These are phyloP conservation scores for Drosophila micromelanica DNA, from an alignment of 1,140 invertebrate species.

Conservation along the genomic window DNA sequence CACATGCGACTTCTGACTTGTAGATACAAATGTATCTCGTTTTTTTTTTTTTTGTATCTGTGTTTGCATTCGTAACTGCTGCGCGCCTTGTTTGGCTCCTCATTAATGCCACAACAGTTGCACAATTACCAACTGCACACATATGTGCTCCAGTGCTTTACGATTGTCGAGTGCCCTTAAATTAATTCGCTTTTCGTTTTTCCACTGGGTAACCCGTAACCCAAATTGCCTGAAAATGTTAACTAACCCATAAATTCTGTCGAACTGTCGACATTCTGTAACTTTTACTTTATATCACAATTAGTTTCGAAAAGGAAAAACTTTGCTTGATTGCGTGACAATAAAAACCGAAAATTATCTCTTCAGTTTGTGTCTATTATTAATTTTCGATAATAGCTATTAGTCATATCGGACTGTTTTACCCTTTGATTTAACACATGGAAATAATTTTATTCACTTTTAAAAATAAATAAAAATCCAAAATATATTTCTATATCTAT, in stretches of 20 bases:
- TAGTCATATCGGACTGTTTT: too few relatives aligned
- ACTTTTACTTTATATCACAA: slow-evolving; percentile 9
- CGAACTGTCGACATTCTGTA: slow-evolving; percentile 13
- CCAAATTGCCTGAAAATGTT: slow-evolving; percentile 13
- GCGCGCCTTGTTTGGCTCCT: slow-evolving; percentile 31
- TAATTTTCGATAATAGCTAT: neutral
- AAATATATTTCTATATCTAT: too few relatives aligned
- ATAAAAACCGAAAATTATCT: neutral
- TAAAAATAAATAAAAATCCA: too few relatives aligned
- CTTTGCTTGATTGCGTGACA: neutral
- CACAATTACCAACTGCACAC: slow-evolving; percentile 31
- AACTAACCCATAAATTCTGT: neutral
- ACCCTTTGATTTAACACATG: too few relatives aligned
- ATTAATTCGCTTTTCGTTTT: neutral
- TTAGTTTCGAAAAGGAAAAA: slow-evolving; percentile 1
- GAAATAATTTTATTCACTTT: too few relatives aligned
- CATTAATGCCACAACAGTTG: slow-evolving; percentile 42
- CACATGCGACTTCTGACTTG: slow-evolving; percentile 18
- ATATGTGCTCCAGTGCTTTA: slow-evolving; percentile 24
- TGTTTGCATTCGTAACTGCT: neutral
- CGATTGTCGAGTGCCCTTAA: slow-evolving; percentile 30
- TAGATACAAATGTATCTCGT: slow-evolving; percentile 37
- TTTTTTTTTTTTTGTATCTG: slow-evolving; percentile 2
- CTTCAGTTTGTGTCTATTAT: neutral
- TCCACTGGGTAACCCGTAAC: slow-evolving; percentile 27